Conservation (phyloP, 2,797 vertebrate species). For the Myotis planiceps region DNA sequence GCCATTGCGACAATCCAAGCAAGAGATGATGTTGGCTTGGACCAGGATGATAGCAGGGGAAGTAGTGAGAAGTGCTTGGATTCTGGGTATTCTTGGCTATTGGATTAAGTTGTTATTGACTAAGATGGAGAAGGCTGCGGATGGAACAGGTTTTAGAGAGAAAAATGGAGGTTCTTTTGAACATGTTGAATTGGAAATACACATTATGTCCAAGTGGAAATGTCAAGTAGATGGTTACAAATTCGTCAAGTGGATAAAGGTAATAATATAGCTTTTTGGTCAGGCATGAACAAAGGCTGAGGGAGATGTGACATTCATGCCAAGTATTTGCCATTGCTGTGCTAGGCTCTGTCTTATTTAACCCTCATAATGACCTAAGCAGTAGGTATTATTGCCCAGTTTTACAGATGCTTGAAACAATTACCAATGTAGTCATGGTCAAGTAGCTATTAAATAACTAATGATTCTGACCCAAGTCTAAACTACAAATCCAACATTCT, state of each 20-base stretch:
- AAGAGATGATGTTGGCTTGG: background rate
- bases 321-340: background rate
- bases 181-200: background rate
- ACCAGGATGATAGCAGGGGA: background rate
- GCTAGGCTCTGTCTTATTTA: background rate
- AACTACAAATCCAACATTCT: background rate
- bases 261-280: background rate
- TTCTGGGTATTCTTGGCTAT: background rate
- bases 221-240: background rate
- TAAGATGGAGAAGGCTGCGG: background rate
- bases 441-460: background rate
- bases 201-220: background rate
- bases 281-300: background rate
- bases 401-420: background rate
- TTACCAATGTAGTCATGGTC: background rate
- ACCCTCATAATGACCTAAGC: background rate
- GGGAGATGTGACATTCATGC: background rate
- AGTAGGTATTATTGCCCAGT: background rate
- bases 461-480: background rate
- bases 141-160: background rate
- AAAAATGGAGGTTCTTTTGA: background rate
- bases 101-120: background rate
- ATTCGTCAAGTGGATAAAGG: background rate
- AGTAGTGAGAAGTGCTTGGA: background rate
- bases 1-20: background rate